These are phyloP conservation scores for Prosopocoilus inquinatus DNA, from an alignment of 2,888 invertebrate species.

Conservation along the genomic window DNA sequence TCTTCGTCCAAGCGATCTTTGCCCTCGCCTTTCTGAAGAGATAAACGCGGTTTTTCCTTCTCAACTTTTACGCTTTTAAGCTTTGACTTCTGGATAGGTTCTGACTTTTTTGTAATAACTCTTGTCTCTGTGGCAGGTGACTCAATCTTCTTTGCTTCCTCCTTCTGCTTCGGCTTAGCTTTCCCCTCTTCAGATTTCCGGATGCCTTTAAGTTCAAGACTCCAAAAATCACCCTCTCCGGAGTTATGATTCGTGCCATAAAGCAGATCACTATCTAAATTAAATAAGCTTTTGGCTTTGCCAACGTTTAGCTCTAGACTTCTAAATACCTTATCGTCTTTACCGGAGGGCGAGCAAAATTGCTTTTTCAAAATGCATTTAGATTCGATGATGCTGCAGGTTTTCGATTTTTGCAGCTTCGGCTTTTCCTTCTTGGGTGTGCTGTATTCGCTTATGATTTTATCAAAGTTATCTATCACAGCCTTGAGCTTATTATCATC, in stretches of 20 bases:
- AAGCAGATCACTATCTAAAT: constrained; percentile 51
- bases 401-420: constrained; percentile 67
- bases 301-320: constrained; percentile 7
- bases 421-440: constrained; percentile 47
- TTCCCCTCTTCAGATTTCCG: constrained; percentile 15
- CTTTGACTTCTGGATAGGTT: too few species aligned
- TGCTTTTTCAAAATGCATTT: constrained; percentile 63
- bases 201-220: constrained; percentile 9
- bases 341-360: constrained; percentile 33
- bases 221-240: not conserved
- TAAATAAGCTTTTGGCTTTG: constrained; percentile 58
- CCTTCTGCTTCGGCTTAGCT: not conserved
- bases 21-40: too few species aligned
- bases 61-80: too few species aligned
- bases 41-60: too few species aligned
- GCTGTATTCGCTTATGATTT: constrained; percentile 53
- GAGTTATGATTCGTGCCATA: constrained; percentile 31
- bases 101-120: not conserved
- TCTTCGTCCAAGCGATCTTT: not conserved
- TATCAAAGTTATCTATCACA: constrained; percentile 56
- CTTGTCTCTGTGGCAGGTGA: not conserved
- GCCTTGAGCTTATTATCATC: constrained; percentile 50
- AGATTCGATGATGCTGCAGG: constrained; percentile 69
- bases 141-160: constrained; percentile 1
- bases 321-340: not conserved